Base-by-base conservation (phyloP, 2,888 invertebrate genomes). In the Tenthredo scrophulariae region DNA sequence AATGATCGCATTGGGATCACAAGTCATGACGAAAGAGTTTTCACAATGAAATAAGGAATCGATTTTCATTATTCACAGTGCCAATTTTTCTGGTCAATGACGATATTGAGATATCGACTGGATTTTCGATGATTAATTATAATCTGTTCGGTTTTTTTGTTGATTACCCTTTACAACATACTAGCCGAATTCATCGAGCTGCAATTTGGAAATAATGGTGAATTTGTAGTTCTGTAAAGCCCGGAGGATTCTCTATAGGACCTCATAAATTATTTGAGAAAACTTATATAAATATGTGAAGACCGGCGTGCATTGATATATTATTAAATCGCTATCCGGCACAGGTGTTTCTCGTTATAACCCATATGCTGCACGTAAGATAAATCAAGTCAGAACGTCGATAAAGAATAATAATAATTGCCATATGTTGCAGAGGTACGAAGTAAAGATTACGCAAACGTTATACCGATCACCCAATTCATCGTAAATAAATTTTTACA, bases 401-500 rank as follows among this genome's bases (percentile, higher is more conserved):
- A 77, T 77, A 77, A 77, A 77, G 46, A 77, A 54, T 54, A 54
- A 77, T 33, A 77, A 77, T 77, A 77, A 77, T 77, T 74, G 74
- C 43, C 43, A 72, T 40, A 37, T 7, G n/a, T 26, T 9, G 37
- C 18, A 33, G 18, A 33, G 70, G 37, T 72, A 72, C 70, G 70
- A 43, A 37, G 43, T n/a, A 26, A 18, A 46, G 4, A 75, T 75
- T 75, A 22, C 75, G 26, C 75, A 75, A 75, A 43, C 43, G 10
- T 22, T 75, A 13, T 75, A 43, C 46, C 70, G 70, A 72, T 72
- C 70, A 72, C 33, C 70, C 70, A 40, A 72, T 75, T 46, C 75
- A 15, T 75, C 75, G 46, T 46, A 29, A 26, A 75, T 75, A 70
- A 37, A 75, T 43, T 75, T 15, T 26, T n/a, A 74, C 43, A 43